Conservation (phyloP, 2,113 vertebrate genomes). For the Gallinago paraguaiae region DNA sequence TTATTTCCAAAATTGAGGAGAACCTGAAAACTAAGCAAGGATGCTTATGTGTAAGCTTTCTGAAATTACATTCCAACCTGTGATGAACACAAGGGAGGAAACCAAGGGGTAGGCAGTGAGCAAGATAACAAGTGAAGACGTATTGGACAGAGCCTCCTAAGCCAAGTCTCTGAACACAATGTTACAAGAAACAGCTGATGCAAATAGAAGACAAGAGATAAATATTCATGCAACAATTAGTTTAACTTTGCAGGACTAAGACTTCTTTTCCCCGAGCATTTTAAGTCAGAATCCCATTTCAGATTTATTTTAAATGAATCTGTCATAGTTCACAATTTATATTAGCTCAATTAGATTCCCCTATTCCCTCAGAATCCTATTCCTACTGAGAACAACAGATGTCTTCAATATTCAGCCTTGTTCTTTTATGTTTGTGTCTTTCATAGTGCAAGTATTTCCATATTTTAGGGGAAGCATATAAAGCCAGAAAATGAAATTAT, state of each 20-base stretch:
- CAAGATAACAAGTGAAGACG: neutral
- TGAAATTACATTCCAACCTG: neutral
- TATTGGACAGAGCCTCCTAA: neutral
- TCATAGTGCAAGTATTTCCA: neutral
- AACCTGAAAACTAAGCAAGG: neutral
- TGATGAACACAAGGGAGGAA: neutral
- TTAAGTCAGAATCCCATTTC: neutral
- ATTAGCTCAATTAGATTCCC: neutral
- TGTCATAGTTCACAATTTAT: conserved; percentile 4
- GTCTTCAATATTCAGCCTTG: neutral
- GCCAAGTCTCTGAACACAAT: neutral
- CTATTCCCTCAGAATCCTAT: neutral
- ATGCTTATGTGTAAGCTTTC: neutral
- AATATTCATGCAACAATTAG: neutral
- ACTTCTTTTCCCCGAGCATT: neutral
- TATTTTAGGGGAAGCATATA: neutral
- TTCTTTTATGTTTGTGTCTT: neutral
- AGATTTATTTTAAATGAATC: neutral
- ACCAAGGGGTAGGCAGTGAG: neutral
- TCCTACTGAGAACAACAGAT: conserved; percentile 14
- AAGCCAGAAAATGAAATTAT: neutral
- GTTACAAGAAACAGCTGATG: neutral
- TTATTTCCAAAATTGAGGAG: neutral
- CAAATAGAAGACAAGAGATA: neutral
- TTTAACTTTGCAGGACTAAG: neutral